Evolutionary conservation across 2,113 vertebrate species (phyloP), one percentile per base, ranked within the genome.

Genomic region (Cinclus cinclus): DNA sequence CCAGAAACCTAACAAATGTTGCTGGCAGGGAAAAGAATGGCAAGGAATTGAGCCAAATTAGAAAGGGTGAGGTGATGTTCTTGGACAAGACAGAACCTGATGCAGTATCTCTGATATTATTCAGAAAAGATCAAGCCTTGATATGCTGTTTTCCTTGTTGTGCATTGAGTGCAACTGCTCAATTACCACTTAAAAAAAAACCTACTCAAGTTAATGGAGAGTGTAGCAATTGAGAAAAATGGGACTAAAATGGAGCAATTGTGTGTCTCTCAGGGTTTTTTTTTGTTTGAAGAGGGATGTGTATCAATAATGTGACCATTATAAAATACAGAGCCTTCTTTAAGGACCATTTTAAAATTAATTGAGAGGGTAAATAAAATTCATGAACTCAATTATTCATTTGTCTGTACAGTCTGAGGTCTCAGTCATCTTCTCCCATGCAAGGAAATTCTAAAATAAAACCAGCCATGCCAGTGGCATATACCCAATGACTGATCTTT

Each of bases 81-180:
- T 65, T 64, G 56, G 39, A 75, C 91, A 95, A 95, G 90, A 95
- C 49, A 90, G 88, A 91, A 86, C 93, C 42, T 94, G 86, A 67
- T 81, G 42, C 44, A 74, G 11, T 37, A 75, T 31, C 31, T 83
- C 25, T 52, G n/a, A 75, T 92, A 93, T 44, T 33, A 50, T 18
- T 77, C 46, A 64, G 39, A 42, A 62, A 50, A 68, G 28, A 92
- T 89, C 21, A 50, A 75, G 67, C 47, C 55, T 91, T 75, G 27
- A 69, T 92, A 75, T 28, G 10, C 4, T 90, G 2, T 56, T 83
- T 82, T 91, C 41, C 28, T 4, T 82, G 63, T 27, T 71, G 55
- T 21, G 18, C 84, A 23, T 84, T 67, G 31, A 69, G 59, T 62
- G 49, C 28, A 83, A 79, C 28, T 35, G 14, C 58, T 56, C 64